Evolutionary conservation across 2,888 invertebrate species (phyloP).

Genomic region (Limnephilus lunatus): DNA sequence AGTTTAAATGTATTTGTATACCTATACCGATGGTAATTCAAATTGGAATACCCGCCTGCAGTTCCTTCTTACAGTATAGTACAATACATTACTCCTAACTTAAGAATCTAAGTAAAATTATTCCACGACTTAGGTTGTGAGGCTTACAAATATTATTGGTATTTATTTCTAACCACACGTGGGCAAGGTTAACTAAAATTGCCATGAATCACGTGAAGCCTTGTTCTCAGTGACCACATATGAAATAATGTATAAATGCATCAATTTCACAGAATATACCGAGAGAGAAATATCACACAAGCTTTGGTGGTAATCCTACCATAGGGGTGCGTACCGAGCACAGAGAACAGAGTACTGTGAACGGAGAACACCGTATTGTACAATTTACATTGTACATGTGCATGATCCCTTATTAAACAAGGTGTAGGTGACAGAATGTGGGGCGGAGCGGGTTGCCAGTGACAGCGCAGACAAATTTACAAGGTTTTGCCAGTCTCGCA

Average conservation of each 20-base stretch:
- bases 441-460: slow-evolving; percentile 10
- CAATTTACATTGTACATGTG: slow-evolving; percentile 4
- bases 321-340: neutral
- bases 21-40: no score
- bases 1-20: no score
- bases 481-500: slow-evolving; percentile 42
- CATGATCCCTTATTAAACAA: slow-evolving; percentile 42
- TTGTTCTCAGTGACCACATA: neutral
- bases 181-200: neutral
- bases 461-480: slow-evolving; percentile 40
- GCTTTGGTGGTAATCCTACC: neutral
- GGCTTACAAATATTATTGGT: neutral
- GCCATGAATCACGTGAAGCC: neutral
- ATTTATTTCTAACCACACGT: neutral
- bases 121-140: no score
- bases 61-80: no score
- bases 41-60: no score
- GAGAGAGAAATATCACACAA: neutral
- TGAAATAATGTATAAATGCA: neutral
- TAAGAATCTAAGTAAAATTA: no score
- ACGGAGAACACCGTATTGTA: neutral
- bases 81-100: no score
- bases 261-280: neutral
- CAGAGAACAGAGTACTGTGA: neutral
- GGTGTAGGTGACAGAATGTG: slow-evolving; percentile 25